Percentiles rank a stretch among this genome's conserved stretches.
phyloP scores from a whole-genome alignment of 2,888 invertebrate species.

The Eudemis profundana region DNA sequence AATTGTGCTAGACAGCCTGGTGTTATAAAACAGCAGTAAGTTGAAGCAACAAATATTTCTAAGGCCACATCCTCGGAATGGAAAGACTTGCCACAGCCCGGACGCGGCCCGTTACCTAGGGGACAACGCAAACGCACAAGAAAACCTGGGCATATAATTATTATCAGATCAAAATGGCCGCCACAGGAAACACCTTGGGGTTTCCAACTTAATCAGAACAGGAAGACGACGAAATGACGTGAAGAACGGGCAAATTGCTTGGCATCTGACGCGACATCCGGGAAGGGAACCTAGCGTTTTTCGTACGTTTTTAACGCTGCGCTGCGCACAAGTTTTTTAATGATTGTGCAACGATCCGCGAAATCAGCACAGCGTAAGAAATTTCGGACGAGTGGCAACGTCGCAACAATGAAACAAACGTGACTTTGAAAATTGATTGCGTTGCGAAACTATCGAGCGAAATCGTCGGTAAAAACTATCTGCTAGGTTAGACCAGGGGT shows the following conservation, averaged over 20 bases:
- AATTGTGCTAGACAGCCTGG: too few relatives aligned
- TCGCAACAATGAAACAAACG: conserved; percentile 45
- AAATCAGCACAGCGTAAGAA: conserved; percentile 53
- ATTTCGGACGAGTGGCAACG: conserved; percentile 47
- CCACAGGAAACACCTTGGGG: conserved; percentile 50
- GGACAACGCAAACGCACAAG: conserved; percentile 17
- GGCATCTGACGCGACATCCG: conserved; percentile 60
- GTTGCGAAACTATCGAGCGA: conserved; percentile 41
- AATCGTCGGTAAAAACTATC: conserved; percentile 28
- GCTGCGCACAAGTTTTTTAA: conserved; percentile 58
- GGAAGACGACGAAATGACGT: conserved; percentile 53
- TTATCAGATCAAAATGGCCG: conserved; percentile 37
- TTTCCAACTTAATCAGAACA: conserved; percentile 58
- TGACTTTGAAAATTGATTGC: conserved; percentile 46
- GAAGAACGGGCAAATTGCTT: conserved; percentile 51
- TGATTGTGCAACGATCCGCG: conserved; percentile 57
- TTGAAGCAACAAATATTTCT: conserved; percentile 3
- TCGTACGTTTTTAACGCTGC: conserved; percentile 48
- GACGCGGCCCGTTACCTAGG: conserved; percentile 18
- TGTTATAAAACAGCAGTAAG: too few relatives aligned
- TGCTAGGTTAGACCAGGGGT: too few relatives aligned
- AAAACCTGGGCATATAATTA: conserved; percentile 17
- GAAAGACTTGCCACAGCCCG: conserved; percentile 3
- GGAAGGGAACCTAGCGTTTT: conserved; percentile 58
- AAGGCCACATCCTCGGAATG: conserved; percentile 13